Percentiles rank a stretch among this genome's conserved stretches.
Conservation (phyloP, 2,888 invertebrate species). For the Agrilus biguttatus region DNA sequence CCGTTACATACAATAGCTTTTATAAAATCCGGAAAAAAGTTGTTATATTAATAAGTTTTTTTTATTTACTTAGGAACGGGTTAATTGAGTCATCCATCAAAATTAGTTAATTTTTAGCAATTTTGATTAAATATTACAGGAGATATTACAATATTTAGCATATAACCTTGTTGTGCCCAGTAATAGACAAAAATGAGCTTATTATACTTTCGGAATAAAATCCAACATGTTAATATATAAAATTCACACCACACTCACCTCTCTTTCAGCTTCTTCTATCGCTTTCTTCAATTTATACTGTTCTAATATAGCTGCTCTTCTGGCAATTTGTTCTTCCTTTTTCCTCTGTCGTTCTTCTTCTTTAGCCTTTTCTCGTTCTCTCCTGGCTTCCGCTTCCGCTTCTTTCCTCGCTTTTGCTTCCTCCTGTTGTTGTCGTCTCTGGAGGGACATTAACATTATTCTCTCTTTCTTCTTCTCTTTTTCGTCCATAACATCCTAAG, state of each 20-base stretch:
- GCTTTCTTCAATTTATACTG: slow-evolving; percentile 90
- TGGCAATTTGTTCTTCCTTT: slow-evolving; percentile 70
- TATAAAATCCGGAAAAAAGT: too few relatives aligned
- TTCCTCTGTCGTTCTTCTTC: slow-evolving; percentile 61
- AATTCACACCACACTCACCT: slow-evolving; percentile 35
- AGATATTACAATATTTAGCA: too few relatives aligned
- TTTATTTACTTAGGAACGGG: too few relatives aligned
- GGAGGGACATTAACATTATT: slow-evolving; percentile 77
- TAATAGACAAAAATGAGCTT: too few relatives aligned
- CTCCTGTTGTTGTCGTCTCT: slow-evolving; percentile 83
- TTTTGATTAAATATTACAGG: too few relatives aligned
- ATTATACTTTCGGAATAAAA: too few relatives aligned
- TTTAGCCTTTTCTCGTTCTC: slow-evolving; percentile 62
- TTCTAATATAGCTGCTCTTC: slow-evolving; percentile 77
- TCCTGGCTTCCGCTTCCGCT: slow-evolving; percentile 58
- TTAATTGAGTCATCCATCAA: too few relatives aligned
- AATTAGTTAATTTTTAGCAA: too few relatives aligned
- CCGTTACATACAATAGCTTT: too few relatives aligned
- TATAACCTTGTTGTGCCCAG: too few relatives aligned
- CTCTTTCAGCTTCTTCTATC: slow-evolving; percentile 79
- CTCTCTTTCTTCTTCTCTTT: slow-evolving; percentile 88
- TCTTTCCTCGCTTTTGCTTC: slow-evolving; percentile 75
- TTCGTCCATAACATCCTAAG: slow-evolving; percentile 70
- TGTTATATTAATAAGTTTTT: too few relatives aligned
- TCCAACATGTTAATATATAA: too few relatives aligned